Percentiles rank a stretch among this genome's conserved stretches.
Conservation (phyloP, 2,888 invertebrate species). For the Ophonus ardosiacus region DNA sequence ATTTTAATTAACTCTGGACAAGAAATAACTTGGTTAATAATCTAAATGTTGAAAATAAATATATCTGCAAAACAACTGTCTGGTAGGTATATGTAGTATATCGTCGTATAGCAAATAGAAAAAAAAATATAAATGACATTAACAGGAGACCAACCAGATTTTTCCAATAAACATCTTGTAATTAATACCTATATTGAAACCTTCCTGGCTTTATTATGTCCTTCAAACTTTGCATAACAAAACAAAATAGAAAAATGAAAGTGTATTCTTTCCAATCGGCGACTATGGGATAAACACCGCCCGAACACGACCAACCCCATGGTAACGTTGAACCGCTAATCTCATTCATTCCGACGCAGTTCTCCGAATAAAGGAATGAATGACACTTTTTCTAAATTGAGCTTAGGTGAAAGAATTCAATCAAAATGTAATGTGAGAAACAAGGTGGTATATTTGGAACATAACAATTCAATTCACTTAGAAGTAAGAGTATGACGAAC, state of each 20-base stretch:
- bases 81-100: too few relatives aligned
- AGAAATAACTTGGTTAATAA: too few relatives aligned
- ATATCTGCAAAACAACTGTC: too few relatives aligned
- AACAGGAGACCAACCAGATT: too few relatives aligned
- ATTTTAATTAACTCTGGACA: neutral
- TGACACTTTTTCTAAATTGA: conserved; percentile 33
- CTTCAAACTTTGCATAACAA: neutral
- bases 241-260: neutral
- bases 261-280: neutral
- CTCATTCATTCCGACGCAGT: conserved; percentile 15
- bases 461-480: neutral
- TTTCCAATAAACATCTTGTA: too few relatives aligned
- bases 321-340: conserved; percentile 22
- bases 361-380: conserved; percentile 31
- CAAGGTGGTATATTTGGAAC: neutral
- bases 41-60: too few relatives aligned
- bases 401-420: conserved; percentile 5
- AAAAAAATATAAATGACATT: too few relatives aligned
- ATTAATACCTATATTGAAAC: too few relatives aligned
- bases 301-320: neutral
- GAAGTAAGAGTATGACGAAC: neutral
- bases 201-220: too few relatives aligned
- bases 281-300: conserved; percentile 2
- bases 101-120: too few relatives aligned
- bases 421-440: neutral